phyloP scores from a whole-genome alignment of 2,113 vertebrate species.

The Labeo catla region DNA sequence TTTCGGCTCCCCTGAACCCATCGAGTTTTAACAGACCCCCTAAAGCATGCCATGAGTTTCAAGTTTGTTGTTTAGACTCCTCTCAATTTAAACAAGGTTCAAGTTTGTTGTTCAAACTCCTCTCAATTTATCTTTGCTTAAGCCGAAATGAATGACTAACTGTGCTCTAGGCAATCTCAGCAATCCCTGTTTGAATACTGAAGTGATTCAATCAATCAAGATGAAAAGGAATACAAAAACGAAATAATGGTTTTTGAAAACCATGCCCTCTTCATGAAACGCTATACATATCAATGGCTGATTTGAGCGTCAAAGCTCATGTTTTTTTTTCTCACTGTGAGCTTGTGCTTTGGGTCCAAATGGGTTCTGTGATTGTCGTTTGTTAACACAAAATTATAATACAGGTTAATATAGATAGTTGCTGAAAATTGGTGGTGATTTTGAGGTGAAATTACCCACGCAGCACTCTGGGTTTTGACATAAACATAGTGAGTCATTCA shows the following conservation, averaged over 20 bases:
- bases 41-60: no score
- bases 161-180: conserved; percentile 21
- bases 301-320: conserved; percentile 17
- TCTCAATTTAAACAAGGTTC: no score
- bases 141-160: not conserved
- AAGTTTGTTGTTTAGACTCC: no score
- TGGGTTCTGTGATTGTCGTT: not conserved
- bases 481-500: conserved; percentile 12
- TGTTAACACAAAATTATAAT: not conserved
- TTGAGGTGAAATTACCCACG: not conserved
- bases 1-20: no score
- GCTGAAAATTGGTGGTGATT: conserved; percentile 1
- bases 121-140: not conserved
- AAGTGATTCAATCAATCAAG: conserved; percentile 61
- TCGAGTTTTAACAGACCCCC: no score
- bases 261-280: conserved; percentile 36
- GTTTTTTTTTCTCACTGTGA: not conserved
- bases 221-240: conserved; percentile 53
- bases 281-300: not conserved
- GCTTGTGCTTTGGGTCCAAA: not conserved
- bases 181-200: conserved; percentile 1
- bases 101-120: not conserved
- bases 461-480: not conserved
- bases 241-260: conserved; percentile 43
- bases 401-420: not conserved